A percentile compares a stretch with the other conserved stretches of the same genome.
phyloP scores from a whole-genome alignment of 2,797 vertebrate genomes.

The Sebastes cheni region DNA sequence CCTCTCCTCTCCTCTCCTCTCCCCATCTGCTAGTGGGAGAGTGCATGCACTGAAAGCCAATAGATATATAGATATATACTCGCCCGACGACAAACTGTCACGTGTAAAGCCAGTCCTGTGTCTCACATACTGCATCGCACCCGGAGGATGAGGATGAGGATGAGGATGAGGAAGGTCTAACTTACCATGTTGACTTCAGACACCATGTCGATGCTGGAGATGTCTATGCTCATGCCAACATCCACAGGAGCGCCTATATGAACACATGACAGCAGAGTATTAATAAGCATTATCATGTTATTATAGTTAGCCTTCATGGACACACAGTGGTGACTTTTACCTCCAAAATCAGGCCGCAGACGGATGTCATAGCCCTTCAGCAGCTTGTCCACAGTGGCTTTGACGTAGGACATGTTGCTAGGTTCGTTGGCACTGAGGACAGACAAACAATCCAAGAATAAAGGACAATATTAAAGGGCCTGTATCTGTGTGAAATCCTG shows the following conservation, averaged over 20 bases:
- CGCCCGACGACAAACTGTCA: neutral
- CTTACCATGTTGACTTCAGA: slow-evolving; percentile 85
- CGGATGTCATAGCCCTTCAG: slow-evolving; percentile 97
- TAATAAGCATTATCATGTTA: neutral
- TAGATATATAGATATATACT: neutral
- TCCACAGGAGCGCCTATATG: slow-evolving; percentile 90
- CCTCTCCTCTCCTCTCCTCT: neutral
- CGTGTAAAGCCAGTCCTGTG: neutral
- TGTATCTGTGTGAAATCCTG: neutral
- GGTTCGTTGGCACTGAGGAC: slow-evolving; percentile 91
- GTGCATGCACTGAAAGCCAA: neutral
- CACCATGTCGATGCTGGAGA: slow-evolving; percentile 90
- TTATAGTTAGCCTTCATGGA: too few relatives aligned
- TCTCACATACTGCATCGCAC: neutral
- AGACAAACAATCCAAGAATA: neutral
- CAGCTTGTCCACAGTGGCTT: slow-evolving; percentile 97
- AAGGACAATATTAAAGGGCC: too few relatives aligned
- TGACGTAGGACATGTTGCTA: slow-evolving; percentile 98
- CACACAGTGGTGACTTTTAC: too few relatives aligned
- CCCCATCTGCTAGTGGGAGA: neutral
- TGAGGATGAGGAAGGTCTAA: slow-evolving; percentile 26
- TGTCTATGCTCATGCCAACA: slow-evolving; percentile 96
- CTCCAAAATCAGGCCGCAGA: slow-evolving; percentile 95
- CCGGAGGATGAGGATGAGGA: too few relatives aligned
- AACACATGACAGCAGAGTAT: slow-evolving; percentile 23